Evolutionary conservation across 53 echinoderm and acorn worm genomes (phyloP).

Genomic region (Holothuria leucospilota): DNA sequence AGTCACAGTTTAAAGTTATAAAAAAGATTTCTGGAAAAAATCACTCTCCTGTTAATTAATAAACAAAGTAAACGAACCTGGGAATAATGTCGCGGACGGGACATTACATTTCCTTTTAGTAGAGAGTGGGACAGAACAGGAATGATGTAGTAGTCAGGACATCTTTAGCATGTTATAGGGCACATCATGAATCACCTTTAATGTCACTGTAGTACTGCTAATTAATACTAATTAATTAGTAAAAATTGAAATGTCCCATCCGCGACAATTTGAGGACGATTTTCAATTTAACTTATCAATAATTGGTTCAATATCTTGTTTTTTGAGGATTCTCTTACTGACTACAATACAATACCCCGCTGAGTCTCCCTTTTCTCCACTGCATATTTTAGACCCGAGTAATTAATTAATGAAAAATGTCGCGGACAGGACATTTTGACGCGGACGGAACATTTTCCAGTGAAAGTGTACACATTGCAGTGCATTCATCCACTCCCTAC

Average conservation of each 20-base stretch:
- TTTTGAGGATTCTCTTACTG: too few species aligned
- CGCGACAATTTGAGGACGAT: too few species aligned
- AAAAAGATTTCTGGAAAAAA: too few species aligned
- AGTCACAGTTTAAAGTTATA: too few species aligned
- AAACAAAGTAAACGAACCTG: too few species aligned
- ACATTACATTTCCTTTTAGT: too few species aligned
- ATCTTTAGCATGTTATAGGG: neutral
- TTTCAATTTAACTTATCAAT: neutral
- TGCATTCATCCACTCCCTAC: too few species aligned
- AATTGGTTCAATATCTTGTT: neutral
- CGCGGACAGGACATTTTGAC: neutral
- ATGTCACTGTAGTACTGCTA: neutral
- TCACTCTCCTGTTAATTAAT: too few species aligned
- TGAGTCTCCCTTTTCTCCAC: neutral
- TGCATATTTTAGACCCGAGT: neutral
- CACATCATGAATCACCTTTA: neutral
- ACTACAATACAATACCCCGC: neutral
- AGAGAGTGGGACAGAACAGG: too few species aligned
- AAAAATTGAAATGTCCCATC: neutral
- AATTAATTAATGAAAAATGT: slow-evolving; percentile 1
- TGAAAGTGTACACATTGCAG: neutral
- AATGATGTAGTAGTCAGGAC: too few species aligned
- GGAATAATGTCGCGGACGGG: too few species aligned
- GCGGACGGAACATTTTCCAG: too few species aligned
- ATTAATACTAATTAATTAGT: neutral